Percentiles rank a stretch among this genome's conserved stretches.
Evolutionary conservation across 2,113 vertebrate species (phyloP).

Genomic region (Petrocephalus microphthalmus): DNA sequence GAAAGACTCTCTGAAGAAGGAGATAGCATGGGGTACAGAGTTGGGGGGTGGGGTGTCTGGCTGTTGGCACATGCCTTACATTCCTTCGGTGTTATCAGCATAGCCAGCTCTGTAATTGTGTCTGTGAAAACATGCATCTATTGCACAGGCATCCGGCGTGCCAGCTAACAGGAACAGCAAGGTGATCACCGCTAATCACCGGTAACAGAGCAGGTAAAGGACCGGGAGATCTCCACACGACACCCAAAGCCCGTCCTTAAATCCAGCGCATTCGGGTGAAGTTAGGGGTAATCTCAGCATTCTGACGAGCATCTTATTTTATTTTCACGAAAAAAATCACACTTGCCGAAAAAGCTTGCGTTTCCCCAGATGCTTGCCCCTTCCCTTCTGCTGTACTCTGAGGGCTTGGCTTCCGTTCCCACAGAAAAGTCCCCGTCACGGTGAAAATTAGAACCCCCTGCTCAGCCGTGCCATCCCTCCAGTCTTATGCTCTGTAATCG

Average conservation of each 20-base stretch:
- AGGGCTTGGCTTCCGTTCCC: not conserved
- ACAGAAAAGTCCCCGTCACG: not conserved
- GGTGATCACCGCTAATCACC: not conserved
- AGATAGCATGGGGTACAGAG: constrained; percentile 32
- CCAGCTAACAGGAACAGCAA: not conserved
- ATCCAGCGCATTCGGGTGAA: no score
- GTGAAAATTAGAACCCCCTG: not conserved
- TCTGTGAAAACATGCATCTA: constrained; percentile 37
- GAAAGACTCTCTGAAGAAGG: constrained; percentile 3
- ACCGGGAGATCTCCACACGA: not conserved
- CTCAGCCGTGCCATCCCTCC: not conserved
- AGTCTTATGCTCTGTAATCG: not conserved
- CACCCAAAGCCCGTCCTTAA: not conserved
- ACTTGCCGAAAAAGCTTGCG: not conserved
- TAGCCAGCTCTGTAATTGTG: constrained; percentile 52
- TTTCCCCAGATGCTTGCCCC: not conserved
- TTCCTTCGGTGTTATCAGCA: constrained; percentile 63
- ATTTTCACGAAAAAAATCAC: not conserved
- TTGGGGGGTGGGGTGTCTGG: constrained; percentile 17
- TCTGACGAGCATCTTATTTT: not conserved
- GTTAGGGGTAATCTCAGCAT: not conserved
- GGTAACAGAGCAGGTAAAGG: not conserved
- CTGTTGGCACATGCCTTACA: constrained; percentile 61
- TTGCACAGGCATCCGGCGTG: not conserved
- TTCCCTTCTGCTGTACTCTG: not conserved